phyloP scores from a whole-genome alignment of 2,888 invertebrate species.

The Mamestra brassicae region DNA sequence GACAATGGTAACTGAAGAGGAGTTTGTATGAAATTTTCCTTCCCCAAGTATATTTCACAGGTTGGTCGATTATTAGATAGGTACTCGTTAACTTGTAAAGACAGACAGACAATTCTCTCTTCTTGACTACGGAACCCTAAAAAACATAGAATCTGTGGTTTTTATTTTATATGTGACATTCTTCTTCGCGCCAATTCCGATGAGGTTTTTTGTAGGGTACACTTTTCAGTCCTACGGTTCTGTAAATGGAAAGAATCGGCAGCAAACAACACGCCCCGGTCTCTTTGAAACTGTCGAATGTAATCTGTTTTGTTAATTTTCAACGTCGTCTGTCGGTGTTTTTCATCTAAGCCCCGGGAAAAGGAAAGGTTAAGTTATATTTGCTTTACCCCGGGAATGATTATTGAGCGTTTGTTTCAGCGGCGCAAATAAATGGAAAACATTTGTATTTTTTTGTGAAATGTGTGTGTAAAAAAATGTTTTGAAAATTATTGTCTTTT shows the following conservation, averaged over 20 bases:
- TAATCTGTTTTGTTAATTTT: constrained; percentile 90
- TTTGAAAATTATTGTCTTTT: constrained; percentile 31
- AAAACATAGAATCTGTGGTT: constrained; percentile 50
- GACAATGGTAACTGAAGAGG: no score
- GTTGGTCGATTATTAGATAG: no score
- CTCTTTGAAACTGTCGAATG: constrained; percentile 84
- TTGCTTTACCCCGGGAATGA: constrained; percentile 71
- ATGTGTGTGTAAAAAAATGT: constrained; percentile 32
- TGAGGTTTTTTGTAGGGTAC: constrained; percentile 66
- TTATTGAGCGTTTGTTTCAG: constrained; percentile 73
- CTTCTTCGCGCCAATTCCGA: constrained; percentile 65
- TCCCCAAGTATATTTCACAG: no score
- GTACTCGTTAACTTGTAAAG: no score
- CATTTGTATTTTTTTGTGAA: constrained; percentile 34
- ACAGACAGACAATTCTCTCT: no score
- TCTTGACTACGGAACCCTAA: no score
- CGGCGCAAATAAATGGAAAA: constrained; percentile 54
- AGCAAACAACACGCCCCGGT: constrained; percentile 80
- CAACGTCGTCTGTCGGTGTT: constrained; percentile 81
- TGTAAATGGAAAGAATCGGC: constrained; percentile 85
- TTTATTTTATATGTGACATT: constrained; percentile 61
- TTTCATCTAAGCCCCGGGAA: constrained; percentile 75
- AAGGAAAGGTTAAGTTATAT: constrained; percentile 77
- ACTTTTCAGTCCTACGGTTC: constrained; percentile 71
- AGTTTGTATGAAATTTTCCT: no score